Evolutionary conservation across 2,113 vertebrate species (phyloP).

Genomic region (Pontoporia blainvillei): DNA sequence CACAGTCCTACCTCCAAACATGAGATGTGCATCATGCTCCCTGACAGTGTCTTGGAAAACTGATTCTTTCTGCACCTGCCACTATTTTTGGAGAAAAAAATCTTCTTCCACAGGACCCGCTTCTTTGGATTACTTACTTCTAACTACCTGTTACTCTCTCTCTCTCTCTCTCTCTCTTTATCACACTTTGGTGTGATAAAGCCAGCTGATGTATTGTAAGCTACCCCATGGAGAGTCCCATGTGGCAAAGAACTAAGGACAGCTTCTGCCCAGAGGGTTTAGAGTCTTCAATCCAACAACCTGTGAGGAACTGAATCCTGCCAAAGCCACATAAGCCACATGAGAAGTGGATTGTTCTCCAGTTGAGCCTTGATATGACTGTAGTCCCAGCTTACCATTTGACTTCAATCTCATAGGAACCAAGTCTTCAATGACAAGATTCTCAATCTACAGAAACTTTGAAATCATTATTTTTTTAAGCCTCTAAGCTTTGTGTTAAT

Average conservation of each 20-base stretch:
- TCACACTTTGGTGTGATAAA: not conserved
- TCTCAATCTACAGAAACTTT: not conserved
- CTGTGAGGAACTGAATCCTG: not conserved
- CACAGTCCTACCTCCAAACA: not conserved
- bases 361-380: not conserved
- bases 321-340: rapidly evolving
- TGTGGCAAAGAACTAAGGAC: not conserved
- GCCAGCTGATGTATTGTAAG: not conserved
- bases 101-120: not conserved
- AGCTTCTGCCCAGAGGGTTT: not conserved
- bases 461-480: not conserved
- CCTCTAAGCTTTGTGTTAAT: not conserved
- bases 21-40: not conserved
- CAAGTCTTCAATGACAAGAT: not conserved
- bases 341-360: not conserved
- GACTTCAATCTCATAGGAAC: not conserved
- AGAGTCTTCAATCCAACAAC: not conserved
- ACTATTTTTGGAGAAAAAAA: not conserved
- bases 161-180: not conserved
- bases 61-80: not conserved
- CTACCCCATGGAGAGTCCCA: no score
- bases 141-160: not conserved
- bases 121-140: not conserved
- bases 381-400: rapidly evolving
- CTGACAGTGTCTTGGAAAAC: not conserved